These are phyloP conservation scores for Semicossyphus pulcher DNA, from an alignment of 2,113 vertebrate species.

Conservation along the genomic window DNA sequence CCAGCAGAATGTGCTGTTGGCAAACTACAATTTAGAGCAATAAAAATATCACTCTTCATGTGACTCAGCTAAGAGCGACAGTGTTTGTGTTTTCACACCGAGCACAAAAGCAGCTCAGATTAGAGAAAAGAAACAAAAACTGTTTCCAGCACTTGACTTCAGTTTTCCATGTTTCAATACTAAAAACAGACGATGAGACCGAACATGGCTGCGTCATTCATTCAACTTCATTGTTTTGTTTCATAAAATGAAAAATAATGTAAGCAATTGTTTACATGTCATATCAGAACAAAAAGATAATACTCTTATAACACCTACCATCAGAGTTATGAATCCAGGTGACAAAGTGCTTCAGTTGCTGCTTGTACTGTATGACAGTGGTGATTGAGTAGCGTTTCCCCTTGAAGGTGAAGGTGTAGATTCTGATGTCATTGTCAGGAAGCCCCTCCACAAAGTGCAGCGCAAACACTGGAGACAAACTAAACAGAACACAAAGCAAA, in stretches of 20 bases:
- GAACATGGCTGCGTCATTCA: neutral
- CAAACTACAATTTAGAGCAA: constrained; percentile 4
- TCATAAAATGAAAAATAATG: neutral
- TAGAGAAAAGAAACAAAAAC: neutral
- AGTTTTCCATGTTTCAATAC: no score
- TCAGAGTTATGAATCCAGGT: constrained; percentile 87
- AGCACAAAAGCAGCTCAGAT: neutral
- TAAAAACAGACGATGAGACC: accelerated
- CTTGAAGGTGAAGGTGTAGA: constrained; percentile 87
- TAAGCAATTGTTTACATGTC: no score
- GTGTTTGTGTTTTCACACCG: constrained; percentile 5
- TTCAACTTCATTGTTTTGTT: no score
- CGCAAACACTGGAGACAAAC: constrained; percentile 87
- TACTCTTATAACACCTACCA: constrained; percentile 80
- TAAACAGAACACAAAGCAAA: constrained; percentile 65
- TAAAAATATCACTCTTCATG: neutral
- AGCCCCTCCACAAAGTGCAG: constrained; percentile 94
- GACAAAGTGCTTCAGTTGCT: constrained; percentile 87
- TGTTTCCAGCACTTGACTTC: no score
- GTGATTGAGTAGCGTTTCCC: constrained; percentile 83
- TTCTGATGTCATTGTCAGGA: constrained; percentile 82
- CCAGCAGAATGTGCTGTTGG: constrained; percentile 70
- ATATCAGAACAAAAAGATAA: no score
- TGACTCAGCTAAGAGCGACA: neutral
- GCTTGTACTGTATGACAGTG: constrained; percentile 87